Evolutionary conservation across 2,113 vertebrate genomes (phyloP), one percentile per base, ranked within the genome.

Genomic region (Balaeniceps rex): DNA sequence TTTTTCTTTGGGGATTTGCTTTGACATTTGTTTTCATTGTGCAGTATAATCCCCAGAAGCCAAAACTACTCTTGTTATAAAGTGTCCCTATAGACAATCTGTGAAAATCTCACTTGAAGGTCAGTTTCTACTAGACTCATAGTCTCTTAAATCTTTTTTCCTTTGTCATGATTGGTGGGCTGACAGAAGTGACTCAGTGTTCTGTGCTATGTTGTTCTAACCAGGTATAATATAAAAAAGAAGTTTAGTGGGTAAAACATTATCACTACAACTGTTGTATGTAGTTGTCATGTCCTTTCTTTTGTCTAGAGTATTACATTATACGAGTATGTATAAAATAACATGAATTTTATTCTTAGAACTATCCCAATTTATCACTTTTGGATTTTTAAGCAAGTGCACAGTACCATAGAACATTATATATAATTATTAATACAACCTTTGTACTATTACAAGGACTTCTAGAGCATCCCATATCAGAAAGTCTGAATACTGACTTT

Each of bases 1-100:
- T 90, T 97, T 91, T 36, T 28, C 71, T 90, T 58, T 61, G 47
- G 83, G 93, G 89, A 96, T 96, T 97, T 97, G 93, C 87, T 93
- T 86, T 95, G 90, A 97, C 95, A 78, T 96, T 97, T 94, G 88
- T 96, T 98, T 97, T 97, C 85, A 58, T 96, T 97, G 97, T 87
- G 93, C 52, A 94, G 49, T 85, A 28, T 97, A 96, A 97, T 95
- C 76, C 75, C 64, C 95, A 95, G 10, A 84, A 96, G 64, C 61
- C 88, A 44, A 93, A 95, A 87, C 82, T 46, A 63, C 93, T 96
- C 97, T 87, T 95, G 68, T 88, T 96, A 25, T 94, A 95, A 94
- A 88, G 94, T 58, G 55, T 94, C 91, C 75, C 90, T 64, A 12
- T 69, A 88, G 93, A 63, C 68, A 92, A 25, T 82, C 80, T 89